These are phyloP conservation scores for Meta bourneti DNA, from an alignment of 2,888 invertebrate species.

Conservation along the genomic window DNA sequence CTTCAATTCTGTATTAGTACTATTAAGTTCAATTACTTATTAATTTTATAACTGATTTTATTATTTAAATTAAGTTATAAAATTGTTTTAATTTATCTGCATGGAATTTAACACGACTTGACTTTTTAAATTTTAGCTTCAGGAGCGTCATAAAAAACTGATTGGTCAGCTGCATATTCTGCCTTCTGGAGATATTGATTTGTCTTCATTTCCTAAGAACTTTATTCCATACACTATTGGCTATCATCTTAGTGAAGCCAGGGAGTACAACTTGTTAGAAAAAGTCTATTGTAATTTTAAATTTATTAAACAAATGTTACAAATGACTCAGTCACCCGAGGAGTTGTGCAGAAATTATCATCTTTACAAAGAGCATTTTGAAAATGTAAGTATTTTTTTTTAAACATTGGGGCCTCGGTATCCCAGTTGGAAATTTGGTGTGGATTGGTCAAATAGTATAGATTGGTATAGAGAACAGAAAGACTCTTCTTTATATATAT, in stretches of 20 bases:
- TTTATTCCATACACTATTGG: slow-evolving; percentile 88
- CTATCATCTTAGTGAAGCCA: slow-evolving; percentile 85
- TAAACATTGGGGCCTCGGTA: no score
- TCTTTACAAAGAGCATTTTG: slow-evolving; percentile 84
- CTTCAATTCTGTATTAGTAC: no score
- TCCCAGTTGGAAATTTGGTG: no score
- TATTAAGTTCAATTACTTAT: no score
- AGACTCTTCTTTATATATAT: no score
- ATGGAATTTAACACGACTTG: no score
- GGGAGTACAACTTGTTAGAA: slow-evolving; percentile 82
- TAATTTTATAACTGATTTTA: no score
- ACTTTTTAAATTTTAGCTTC: slow-evolving; percentile 80
- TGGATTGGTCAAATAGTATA: no score
- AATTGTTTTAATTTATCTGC: no score
- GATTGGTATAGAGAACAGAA: no score
- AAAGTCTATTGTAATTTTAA: slow-evolving; percentile 85
- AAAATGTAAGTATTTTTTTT: slow-evolving; percentile 81
- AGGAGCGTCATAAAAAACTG: slow-evolving; percentile 84
- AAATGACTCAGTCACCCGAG: slow-evolving; percentile 86
- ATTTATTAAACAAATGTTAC: slow-evolving; percentile 87
- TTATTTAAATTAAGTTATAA: no score
- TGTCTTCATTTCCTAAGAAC: slow-evolving; percentile 86
- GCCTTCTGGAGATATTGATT: slow-evolving; percentile 80
- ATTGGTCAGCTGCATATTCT: slow-evolving; percentile 81
- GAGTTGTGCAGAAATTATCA: slow-evolving; percentile 86